Base-by-base conservation (phyloP, 2,113 vertebrate species). In the Gymnorhina tibicen region DNA sequence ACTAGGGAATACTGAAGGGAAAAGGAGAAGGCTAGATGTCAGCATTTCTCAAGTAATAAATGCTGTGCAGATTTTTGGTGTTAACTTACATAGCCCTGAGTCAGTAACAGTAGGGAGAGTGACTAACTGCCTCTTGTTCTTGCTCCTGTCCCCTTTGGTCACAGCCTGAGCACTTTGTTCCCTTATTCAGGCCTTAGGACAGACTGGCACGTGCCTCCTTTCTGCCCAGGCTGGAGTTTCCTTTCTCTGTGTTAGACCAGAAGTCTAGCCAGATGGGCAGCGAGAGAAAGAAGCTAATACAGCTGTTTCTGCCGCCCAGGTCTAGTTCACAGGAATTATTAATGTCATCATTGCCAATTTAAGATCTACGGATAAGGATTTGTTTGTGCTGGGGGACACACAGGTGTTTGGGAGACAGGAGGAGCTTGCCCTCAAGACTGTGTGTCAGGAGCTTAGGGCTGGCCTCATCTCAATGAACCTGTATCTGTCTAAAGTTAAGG, bases 401-500 rank as follows among this genome's bases (percentile, higher is more conserved):
- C 0, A 3, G 89, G 33, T 50, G 16, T 72, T 44, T 73, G 20
- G 32, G 46, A 59, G 7, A 0, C 5, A 1, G 13, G 7, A 15
- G 16, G 9, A 35, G 16, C 66, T 74, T 49, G 20, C 13, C 22
- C 49, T 67, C 30, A 19, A 19, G 37, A 37, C 59, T 6, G 3
- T 28, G 32, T 76, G 75, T 85, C 42, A 49, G 59, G 60, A 80
- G 67, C 70, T 58, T 41, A 9, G 42, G 19, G 30, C 56, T 44
- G 39, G 56, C 49, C 59, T 93, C 47, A 11, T 67, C 89, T 84
- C 86, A 66, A 56, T 91, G 84, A 92, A 91, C 86, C 92, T 91
- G 39, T 75, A 67, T 91, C 86, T 89, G 87, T 85, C 93, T 91
- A 55, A 94, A 93, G 89, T 81, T 81, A 95, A 89, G 88, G 94